Percentiles rank a stretch among this genome's conserved stretches.
Conservation (phyloP, 2,113 vertebrate species). For the Odocoileus hemionus region DNA sequence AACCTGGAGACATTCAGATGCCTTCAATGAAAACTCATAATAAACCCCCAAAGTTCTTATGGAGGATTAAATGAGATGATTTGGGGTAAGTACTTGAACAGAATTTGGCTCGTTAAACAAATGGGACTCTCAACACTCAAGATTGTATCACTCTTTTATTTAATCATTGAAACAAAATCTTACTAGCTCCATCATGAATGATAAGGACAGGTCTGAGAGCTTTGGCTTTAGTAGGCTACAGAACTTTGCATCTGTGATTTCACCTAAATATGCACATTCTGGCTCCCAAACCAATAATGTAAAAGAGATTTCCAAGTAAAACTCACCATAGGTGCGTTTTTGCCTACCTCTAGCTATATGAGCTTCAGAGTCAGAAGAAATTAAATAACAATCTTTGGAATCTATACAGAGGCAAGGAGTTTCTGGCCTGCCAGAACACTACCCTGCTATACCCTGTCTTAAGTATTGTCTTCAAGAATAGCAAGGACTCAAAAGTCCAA, state of each 20-base stretch:
- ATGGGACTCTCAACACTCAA: not conserved
- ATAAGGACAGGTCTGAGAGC: not conserved
- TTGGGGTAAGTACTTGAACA: not conserved
- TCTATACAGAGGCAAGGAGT: not conserved
- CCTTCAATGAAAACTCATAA: not conserved
- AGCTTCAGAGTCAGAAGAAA: constrained; percentile 10
- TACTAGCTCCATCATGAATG: not conserved
- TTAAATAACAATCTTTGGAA: constrained; percentile 1
- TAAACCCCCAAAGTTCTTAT: not conserved
- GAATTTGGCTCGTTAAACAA: not conserved
- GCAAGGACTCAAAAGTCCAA: not conserved
- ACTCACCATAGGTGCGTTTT: not conserved
- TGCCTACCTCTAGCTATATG: not conserved
- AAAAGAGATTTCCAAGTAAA: not conserved
- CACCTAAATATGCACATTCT: not conserved
- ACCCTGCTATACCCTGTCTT: not conserved
- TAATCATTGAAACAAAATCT: constrained; percentile 22
- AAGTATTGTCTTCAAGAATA: not conserved
- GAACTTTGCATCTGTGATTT: not conserved
- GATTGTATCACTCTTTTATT: not conserved
- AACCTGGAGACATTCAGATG: not conserved
- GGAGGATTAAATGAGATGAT: not conserved
- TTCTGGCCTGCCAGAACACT: not conserved
- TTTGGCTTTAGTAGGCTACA: not conserved
- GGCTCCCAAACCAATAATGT: not conserved